Conservation (phyloP, 2,113 vertebrate genomes). For the Girardinichthys multiradiatus region DNA sequence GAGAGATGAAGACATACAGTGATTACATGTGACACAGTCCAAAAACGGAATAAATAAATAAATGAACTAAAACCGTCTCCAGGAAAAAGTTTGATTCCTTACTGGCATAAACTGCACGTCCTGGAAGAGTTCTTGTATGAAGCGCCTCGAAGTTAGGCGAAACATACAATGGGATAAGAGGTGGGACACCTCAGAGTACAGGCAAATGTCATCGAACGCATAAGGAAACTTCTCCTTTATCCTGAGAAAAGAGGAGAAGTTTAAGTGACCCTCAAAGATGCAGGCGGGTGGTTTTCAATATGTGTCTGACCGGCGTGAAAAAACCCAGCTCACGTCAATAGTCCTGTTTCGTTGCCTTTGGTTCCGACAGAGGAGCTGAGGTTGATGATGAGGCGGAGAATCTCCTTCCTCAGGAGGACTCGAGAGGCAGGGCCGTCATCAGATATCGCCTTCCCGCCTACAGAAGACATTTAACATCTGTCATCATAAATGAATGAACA, state of each 20-base stretch:
- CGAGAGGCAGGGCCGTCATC: conserved; percentile 95
- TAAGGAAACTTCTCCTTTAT: conserved; percentile 99
- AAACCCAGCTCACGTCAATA: conserved; percentile 89
- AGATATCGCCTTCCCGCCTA: conserved; percentile 91
- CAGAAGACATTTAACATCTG: not conserved
- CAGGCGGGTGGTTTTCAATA: not conserved
- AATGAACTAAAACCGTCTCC: not conserved
- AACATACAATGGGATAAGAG: conserved; percentile 95
- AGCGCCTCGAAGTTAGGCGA: conserved; percentile 93
- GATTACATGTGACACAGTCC: not conserved
- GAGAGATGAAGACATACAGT: not conserved
- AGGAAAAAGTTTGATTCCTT: conserved; percentile 23
- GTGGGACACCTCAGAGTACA: conserved; percentile 97
- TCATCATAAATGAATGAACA: not conserved
- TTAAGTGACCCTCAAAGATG: not conserved
- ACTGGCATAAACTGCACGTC: conserved; percentile 98
- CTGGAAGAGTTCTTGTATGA: conserved; percentile 98
- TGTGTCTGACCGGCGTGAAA: not conserved
- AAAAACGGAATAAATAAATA: not conserved
- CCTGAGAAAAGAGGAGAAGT: conserved; percentile 71
- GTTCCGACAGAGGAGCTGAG: conserved; percentile 98
- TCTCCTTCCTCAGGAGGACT: conserved; percentile 94
- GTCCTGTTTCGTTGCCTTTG: conserved; percentile 96
- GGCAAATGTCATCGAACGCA: conserved; percentile 97
- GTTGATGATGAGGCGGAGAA: conserved; percentile 94